phyloP scores from a whole-genome alignment of 2,797 vertebrate species.

The Mareca penelope region DNA sequence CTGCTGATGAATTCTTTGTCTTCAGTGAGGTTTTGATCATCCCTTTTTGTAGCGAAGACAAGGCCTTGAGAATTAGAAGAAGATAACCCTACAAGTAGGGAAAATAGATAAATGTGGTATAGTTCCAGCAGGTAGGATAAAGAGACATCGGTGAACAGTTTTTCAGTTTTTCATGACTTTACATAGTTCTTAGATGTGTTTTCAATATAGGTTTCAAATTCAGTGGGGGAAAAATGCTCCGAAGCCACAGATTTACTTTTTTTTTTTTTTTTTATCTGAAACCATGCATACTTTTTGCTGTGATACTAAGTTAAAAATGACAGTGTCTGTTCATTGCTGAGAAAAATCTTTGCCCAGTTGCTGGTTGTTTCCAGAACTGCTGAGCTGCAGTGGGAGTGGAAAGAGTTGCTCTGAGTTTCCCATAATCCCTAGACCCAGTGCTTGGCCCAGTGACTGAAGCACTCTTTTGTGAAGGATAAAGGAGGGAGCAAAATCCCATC shows the following conservation, averaged over 20 bases:
- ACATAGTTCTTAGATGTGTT: accelerated
- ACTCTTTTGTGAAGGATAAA: neutral
- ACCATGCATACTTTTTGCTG: neutral
- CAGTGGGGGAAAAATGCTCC: neutral
- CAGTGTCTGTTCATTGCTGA: neutral
- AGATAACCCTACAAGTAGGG: neutral
- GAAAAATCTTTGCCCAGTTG: accelerated
- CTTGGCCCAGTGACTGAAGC: neutral
- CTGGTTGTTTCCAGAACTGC: neutral
- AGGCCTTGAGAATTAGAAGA: neutral
- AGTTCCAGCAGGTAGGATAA: neutral
- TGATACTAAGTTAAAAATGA: neutral
- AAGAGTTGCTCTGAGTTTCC: neutral
- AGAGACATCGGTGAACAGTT: neutral
- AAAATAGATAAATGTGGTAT: no score
- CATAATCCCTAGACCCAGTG: accelerated
- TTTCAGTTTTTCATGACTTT: neutral
- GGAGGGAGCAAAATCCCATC: neutral
- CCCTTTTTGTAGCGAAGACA: neutral
- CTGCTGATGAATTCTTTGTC: neutral
- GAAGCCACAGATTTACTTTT: neutral
- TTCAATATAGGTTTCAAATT: neutral
- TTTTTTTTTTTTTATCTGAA: neutral
- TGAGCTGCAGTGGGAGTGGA: neutral
- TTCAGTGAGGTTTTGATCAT: neutral